Evolutionary conservation across 2,797 vertebrate species (phyloP).

Genomic region (Pseudochaenichthys georgianus): DNA sequence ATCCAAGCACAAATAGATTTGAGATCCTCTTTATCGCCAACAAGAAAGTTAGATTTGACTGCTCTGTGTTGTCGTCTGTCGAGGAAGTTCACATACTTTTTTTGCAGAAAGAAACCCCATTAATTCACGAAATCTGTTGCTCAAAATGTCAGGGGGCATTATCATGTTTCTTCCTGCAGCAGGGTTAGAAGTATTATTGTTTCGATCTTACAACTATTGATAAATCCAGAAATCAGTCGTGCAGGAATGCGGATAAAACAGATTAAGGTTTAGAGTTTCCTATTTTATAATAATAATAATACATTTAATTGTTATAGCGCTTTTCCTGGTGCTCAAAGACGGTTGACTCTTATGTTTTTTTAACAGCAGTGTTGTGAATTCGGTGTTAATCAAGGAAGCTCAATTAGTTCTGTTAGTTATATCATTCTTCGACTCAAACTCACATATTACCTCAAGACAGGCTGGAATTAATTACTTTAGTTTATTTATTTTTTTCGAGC

Average conservation of each 20-base stretch:
- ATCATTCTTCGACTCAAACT: constrained; percentile 20
- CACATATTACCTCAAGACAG: constrained; percentile 25
- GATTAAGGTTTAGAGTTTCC: constrained; percentile 1
- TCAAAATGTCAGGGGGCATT: constrained; percentile 18
- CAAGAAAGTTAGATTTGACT: not conserved
- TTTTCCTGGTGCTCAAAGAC: too few species aligned
- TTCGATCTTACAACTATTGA: not conserved
- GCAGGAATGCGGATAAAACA: not conserved
- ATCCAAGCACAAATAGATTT: constrained; percentile 5
- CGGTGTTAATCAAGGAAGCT: constrained; percentile 28
- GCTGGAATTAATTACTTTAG: not conserved
- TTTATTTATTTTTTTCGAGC: too few species aligned
- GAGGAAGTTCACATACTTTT: not conserved
- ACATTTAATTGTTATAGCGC: not conserved
- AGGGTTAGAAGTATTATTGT: constrained; percentile 13
- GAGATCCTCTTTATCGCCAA: not conserved
- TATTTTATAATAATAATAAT: not conserved
- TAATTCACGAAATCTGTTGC: not conserved
- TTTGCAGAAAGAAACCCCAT: constrained; percentile 6
- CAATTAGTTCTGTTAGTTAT: constrained; percentile 37
- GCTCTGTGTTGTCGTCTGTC: not conserved
- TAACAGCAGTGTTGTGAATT: constrained; percentile 12
- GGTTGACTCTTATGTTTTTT: not conserved
- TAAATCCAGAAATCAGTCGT: not conserved
- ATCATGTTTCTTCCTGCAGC: not conserved